Base-by-base conservation (phyloP, 2,888 invertebrate species). In the Deilephila porcellus region DNA sequence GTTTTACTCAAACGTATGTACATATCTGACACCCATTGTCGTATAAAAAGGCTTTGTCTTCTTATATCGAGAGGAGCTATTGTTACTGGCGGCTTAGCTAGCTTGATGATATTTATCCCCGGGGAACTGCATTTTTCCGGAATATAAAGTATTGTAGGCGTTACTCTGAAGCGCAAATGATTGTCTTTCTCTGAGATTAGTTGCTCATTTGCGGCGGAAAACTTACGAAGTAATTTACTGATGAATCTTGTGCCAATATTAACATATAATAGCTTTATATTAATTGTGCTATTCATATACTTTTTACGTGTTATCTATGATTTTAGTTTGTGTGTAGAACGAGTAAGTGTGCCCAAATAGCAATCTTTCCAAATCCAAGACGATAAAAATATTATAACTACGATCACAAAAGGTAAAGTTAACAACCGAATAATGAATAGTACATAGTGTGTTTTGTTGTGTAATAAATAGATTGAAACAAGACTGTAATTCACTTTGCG, bases 11-110 rank as follows among this genome's bases (percentile, higher is more conserved):
- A 60, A 14, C 11, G 14, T 60, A 29, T 29, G 60, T 60, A 60
- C 11, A 29, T 60, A 60, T 60, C 60, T 60, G 60, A 29, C 60
- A 60, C 29, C 60, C 60, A 60, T 60, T 29, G 60, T 60, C 29
- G 29, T 29, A 60, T 60, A 60, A 60, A 60, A 60, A 60, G 60
- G 60, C 29, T 29, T 60, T 60, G 29, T 60, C 60, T 60, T 25
- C 29, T 60, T 60, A 60, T 60, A 60, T 60, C 60, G 60, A 25
- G 60, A 60, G 25, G 25, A 60, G 5, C 14, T 25, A 60, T 60
- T 29, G 25, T 29, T 60, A 60, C 17, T 17, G 1, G 29, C 17
- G 25, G 56, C 56, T 60, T 29, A 29, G 20, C 20, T 5, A 11
- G 29, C 29, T 29, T 60, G 29, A 29, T 29, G 25, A 60, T 60